A percentile compares a stretch with the other conserved stretches of the same genome.
Conservation (phyloP, 2,888 invertebrate genomes). For the Saturnia pavonia region DNA sequence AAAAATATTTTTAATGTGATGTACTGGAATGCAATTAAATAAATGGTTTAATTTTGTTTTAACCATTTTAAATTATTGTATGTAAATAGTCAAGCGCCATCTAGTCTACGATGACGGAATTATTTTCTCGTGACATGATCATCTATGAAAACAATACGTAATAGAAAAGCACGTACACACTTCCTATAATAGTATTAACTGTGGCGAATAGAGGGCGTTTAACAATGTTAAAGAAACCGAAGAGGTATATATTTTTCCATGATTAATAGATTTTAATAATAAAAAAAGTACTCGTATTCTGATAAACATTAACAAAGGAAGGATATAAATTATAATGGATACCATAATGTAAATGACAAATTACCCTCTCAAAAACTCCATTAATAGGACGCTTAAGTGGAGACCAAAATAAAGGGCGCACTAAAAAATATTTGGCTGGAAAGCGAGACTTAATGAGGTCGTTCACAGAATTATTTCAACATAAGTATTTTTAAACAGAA, state of each 20-base stretch:
- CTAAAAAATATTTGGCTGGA: conserved; percentile 57
- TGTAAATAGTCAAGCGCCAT: not conserved
- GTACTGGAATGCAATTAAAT: too few species aligned
- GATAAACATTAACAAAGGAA: not conserved
- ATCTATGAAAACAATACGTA: not conserved
- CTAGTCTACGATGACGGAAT: not conserved
- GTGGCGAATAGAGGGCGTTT: not conserved
- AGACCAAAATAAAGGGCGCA: conserved; percentile 62
- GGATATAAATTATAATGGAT: not conserved
- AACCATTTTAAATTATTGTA: too few species aligned
- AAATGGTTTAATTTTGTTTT: too few species aligned
- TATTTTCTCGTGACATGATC: not conserved
- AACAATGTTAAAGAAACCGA: not conserved
- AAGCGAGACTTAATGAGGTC: conserved; percentile 62
- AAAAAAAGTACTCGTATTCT: not conserved
- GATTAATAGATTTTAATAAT: not conserved
- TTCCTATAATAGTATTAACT: not conserved
- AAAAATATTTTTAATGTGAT: too few species aligned
- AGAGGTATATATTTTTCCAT: not conserved
- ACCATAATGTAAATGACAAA: not conserved
- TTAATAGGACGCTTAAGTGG: conserved; percentile 29
- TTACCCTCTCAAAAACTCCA: conserved; percentile 1
- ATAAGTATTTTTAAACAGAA: conserved; percentile 16
- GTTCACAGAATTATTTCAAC: conserved; percentile 49
- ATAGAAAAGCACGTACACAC: not conserved